phyloP scores from a whole-genome alignment of 2,888 invertebrate species.

The Amiota mariae region DNA sequence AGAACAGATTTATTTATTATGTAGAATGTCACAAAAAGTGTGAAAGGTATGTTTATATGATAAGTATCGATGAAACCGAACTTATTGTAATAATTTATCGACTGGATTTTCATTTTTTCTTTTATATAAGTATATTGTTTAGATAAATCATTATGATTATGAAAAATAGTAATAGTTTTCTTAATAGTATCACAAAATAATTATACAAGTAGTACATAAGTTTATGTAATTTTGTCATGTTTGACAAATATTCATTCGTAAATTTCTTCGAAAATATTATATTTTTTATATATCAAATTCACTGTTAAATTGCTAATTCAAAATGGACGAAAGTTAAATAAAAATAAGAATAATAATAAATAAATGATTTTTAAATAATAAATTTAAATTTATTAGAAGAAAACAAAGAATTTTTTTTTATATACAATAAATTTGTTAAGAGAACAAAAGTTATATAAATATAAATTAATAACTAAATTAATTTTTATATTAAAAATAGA shows the following conservation, averaged over 20 bases:
- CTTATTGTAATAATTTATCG: too few relatives aligned
- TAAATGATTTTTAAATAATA: background rate
- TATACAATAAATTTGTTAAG: background rate
- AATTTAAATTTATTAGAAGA: background rate
- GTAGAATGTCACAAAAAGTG: too few relatives aligned
- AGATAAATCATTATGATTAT: background rate
- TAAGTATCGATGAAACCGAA: too few relatives aligned
- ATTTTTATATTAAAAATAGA: background rate
- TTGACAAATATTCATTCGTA: too few relatives aligned
- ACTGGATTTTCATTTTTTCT: too few relatives aligned
- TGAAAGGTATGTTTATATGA: too few relatives aligned
- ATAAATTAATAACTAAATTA: background rate
- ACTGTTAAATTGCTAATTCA: background rate
- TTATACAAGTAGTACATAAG: background rate
- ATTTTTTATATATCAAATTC: too few relatives aligned
- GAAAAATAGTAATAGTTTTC: constrained; percentile 5
- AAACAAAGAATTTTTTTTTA: background rate
- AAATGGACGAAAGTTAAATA: constrained; percentile 19
- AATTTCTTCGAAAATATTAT: too few relatives aligned
- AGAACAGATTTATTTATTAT: too few relatives aligned
- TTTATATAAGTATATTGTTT: too few relatives aligned
- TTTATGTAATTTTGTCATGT: background rate
- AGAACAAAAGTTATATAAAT: background rate
- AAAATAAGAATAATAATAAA: background rate
- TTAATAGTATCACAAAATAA: constrained; percentile 26